Evolutionary conservation across 2,797 vertebrate genomes (phyloP), one percentile per base, ranked within the genome.

Genomic region (Aphelocoma californica): DNA sequence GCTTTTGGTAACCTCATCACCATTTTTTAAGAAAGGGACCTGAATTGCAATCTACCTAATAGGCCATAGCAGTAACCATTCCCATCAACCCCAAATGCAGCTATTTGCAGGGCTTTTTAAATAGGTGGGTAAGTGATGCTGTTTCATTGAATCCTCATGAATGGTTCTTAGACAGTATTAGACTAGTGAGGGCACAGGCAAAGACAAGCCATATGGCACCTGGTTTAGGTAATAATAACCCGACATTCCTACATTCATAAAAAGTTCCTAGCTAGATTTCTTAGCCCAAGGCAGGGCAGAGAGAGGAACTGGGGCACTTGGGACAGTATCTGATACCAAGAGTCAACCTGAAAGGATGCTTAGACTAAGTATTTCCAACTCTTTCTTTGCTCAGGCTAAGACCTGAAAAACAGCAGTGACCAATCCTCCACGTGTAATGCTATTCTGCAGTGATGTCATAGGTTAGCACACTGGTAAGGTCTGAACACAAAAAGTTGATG

Each of bases 321-420:
- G 14, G 45, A 32, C 8, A 18, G 14, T 19, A 28, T 64, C 36
- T 65, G 24, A 34, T 47, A 32, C 6, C 18, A 26, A 54, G 12
- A 72, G 5, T 32, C 12, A 23, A 6, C 53, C 21, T 53, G 47
- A 47, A 80, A 67, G 1, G 4, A 38, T 2, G 4, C 0, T 1
- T 29, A 51, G 5, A 53, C 17, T 10, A 32, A 32, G 20, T 19
- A 31, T 65, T 70, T 81, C 36, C 51, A 64, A 2, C 16, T 47
- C 29, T n/a, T n/a, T n/a, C n/a, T 50, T 62, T 50, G 3, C 38
- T 61, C 28, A 29, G 28, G 9, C 7, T 50, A 31, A 50, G 15
- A 34, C 6, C 40, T 21, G 38, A 60, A 81, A 64, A 25, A 7
- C 3, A 23, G 8, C 36, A 60, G 18, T 26, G 36, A 29, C 21